phyloP scores from a whole-genome alignment of 1,140 invertebrate species.

The Caenorhabditis briggsae region DNA sequence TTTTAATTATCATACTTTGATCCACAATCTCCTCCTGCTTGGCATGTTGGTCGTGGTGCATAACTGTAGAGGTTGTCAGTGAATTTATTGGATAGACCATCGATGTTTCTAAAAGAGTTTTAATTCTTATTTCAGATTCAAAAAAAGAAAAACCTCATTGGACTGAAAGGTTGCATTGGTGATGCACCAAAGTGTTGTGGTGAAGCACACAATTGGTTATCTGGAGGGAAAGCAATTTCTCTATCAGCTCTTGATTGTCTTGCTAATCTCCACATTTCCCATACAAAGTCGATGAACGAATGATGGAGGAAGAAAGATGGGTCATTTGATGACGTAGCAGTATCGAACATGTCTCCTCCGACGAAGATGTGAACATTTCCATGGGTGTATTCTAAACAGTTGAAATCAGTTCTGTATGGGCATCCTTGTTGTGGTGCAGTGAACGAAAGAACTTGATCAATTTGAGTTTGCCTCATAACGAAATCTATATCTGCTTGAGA shows the following conservation, averaged over 20 bases:
- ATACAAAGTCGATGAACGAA: slow-evolving; percentile 66
- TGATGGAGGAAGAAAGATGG: slow-evolving; percentile 69
- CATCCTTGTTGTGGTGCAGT: slow-evolving; percentile 66
- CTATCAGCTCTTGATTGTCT: slow-evolving; percentile 63
- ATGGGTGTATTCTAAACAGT: slow-evolving; percentile 68
- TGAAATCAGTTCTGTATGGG: slow-evolving; percentile 63
- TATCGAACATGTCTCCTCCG: slow-evolving; percentile 69
- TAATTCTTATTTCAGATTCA: no score
- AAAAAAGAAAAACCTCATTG: slow-evolving; percentile 41
- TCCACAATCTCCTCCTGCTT: slow-evolving; percentile 68
- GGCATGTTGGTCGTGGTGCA: slow-evolving; percentile 73
- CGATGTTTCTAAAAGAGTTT: slow-evolving; percentile 66
- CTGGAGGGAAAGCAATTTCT: slow-evolving; percentile 62
- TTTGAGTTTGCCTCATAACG: slow-evolving; percentile 61
- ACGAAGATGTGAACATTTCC: slow-evolving; percentile 70
- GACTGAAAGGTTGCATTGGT: slow-evolving; percentile 56
- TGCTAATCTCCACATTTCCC: slow-evolving; percentile 68
- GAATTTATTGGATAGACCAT: slow-evolving; percentile 74
- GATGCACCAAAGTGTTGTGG: slow-evolving; percentile 63
- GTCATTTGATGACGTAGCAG: slow-evolving; percentile 64
- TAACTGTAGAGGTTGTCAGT: slow-evolving; percentile 76
- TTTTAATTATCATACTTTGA: slow-evolving; percentile 65
- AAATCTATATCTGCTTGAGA: slow-evolving; percentile 65
- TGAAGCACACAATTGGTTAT: slow-evolving; percentile 63
- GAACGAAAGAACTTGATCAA: slow-evolving; percentile 66